Evolutionary conservation across 2,797 vertebrate genomes (phyloP).

Genomic region (Novumbra hubbsi): DNA sequence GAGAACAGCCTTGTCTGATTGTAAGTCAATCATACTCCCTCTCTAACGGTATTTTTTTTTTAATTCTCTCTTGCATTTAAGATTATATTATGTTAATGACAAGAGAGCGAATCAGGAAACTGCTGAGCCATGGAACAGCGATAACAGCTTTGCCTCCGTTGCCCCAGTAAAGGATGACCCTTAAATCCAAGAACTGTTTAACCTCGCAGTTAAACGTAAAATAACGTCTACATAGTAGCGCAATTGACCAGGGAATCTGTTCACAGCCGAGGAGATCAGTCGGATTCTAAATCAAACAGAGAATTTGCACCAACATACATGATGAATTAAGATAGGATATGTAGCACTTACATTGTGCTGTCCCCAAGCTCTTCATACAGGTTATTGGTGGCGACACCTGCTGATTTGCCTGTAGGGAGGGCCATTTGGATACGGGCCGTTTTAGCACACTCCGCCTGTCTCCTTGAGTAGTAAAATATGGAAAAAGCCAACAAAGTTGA

Average conservation of each 20-base stretch:
- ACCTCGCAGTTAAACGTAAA: conserved; percentile 39
- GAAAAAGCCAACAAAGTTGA: conserved; percentile 16
- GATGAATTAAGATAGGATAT: neutral
- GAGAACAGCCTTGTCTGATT: conserved; percentile 23
- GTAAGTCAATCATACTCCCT: neutral
- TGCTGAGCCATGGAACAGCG: conserved; percentile 62
- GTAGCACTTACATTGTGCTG: conserved; percentile 87
- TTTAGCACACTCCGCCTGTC: conserved; percentile 96
- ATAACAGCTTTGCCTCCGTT: conserved; percentile 61
- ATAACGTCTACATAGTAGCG: neutral
- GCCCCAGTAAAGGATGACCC: conserved; percentile 45
- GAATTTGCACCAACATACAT: conserved; percentile 1
- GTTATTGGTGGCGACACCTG: conserved; percentile 80
- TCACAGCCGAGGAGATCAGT: conserved; percentile 26
- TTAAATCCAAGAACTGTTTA: conserved; percentile 24
- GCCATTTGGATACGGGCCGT: conserved; percentile 94
- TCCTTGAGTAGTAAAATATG: conserved; percentile 61
- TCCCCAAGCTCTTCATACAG: conserved; percentile 96
- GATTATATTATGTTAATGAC: conserved; percentile 65
- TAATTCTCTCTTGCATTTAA: conserved; percentile 58
- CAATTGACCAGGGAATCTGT: conserved; percentile 19
- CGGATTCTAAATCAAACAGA: conserved; percentile 24
- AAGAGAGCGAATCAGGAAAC: conserved; percentile 58
- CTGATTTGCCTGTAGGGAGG: conserved; percentile 86
- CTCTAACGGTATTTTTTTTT: conserved; percentile 1